Evolutionary conservation across 1,140 invertebrate species (phyloP), one percentile per base, ranked within the genome.

Genomic region (Trichoplusia ni): DNA sequence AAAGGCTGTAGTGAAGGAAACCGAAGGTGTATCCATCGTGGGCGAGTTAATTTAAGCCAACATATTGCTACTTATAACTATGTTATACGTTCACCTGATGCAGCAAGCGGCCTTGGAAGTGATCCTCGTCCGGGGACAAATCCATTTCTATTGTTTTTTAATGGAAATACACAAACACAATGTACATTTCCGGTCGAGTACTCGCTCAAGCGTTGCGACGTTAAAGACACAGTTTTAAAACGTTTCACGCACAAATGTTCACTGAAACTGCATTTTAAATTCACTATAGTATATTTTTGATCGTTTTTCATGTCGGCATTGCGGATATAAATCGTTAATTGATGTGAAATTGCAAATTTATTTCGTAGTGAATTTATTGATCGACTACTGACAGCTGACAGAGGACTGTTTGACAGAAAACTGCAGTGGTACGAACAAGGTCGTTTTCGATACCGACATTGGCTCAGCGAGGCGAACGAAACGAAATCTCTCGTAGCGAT

Each of bases 31-130:
- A 31, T 2, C n/a, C 2, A 2, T 8, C 29, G 9, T 25, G 6
- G 19, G 2, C 3, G 6, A 25, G 8, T 1, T 1, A 9, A 4
- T 38, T 11, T 1, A 9, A 19, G 8, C 6, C n/a, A n/a, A n/a
- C n/a, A n/a, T n/a, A n/a, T n/a, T n/a, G 1, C 0, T 7, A 35
- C 0, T 47, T 60, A 35, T 47, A 5, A 33, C n/a, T 0, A 0
- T 6, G 25, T 31, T 46, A 23, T 19, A 19, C 6, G 47, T 67
- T 73, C 85, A 95, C 94, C 91, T 96, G 95, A 72, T 97, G 95
- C 14, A 96, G 82, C 9, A 96, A 81, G 51, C 95, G 92, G 4
- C 95, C 95, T 62, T 94, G 95, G 83, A 96, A 96, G 82, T 96
- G 94, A 79, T 96, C 95, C 69, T 95, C 95, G 75, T 95, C 94